Percentiles rank a stretch among this genome's conserved stretches.
phyloP scores from a whole-genome alignment of 2,113 vertebrate genomes.

The Laticauda colubrina region DNA sequence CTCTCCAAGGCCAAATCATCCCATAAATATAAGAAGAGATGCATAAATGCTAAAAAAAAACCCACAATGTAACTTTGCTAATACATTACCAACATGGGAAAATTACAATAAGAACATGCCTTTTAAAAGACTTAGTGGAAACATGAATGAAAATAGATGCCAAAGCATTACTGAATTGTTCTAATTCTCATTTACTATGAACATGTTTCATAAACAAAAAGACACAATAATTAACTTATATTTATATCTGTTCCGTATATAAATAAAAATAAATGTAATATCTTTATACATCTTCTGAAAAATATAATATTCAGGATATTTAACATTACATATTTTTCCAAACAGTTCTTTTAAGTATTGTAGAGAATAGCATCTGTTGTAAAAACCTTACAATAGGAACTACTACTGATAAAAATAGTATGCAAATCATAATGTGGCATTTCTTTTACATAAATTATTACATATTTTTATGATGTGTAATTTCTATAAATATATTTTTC shows the following conservation, averaged over 20 bases:
- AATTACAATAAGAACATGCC: neutral
- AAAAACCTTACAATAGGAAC: conserved; percentile 38
- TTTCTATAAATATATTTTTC: neutral
- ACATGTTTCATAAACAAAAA: neutral
- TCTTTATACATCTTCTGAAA: conserved; percentile 7
- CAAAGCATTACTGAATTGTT: neutral
- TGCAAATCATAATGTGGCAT: neutral
- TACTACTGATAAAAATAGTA: neutral
- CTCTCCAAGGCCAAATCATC: neutral
- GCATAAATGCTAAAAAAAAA: neutral
- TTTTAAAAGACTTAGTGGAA: neutral
- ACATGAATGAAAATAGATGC: neutral
- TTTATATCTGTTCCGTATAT: neutral
- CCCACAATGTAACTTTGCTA: neutral
- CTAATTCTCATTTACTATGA: conserved; percentile 10
- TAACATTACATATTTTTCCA: neutral
- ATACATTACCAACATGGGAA: neutral
- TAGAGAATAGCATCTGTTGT: conserved; percentile 13
- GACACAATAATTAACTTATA: neutral
- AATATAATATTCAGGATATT: conserved; percentile 5
- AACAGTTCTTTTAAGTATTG: neutral
- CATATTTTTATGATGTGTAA: neutral
- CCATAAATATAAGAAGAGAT: neutral
- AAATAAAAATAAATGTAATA: neutral
- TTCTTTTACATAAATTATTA: neutral